phyloP scores from a whole-genome alignment of 2,113 vertebrate species.

The Lophotis ruficrista region DNA sequence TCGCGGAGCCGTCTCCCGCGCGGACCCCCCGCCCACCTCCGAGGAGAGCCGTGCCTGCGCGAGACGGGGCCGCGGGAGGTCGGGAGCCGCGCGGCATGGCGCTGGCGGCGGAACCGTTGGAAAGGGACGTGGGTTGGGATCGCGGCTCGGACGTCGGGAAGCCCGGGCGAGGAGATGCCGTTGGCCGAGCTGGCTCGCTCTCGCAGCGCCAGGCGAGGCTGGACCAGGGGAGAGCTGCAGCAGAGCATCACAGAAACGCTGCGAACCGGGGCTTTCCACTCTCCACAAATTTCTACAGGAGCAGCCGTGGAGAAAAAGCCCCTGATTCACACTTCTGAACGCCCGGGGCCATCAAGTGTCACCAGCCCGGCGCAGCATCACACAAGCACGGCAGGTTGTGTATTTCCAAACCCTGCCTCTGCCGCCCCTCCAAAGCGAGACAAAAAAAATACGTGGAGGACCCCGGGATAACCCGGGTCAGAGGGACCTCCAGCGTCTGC shows the following conservation, averaged over 20 bases:
- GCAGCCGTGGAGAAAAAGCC: background rate
- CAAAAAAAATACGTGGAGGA: background rate
- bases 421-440: background rate
- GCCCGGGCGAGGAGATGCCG: background rate
- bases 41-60: too few species aligned
- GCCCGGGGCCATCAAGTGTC: background rate
- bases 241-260: background rate
- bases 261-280: background rate
- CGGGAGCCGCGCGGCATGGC: background rate
- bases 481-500: background rate
- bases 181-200: constrained; percentile 42
- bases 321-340: background rate
- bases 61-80: background rate
- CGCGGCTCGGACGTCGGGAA: accelerated
- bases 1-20: background rate
- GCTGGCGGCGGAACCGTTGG: background rate
- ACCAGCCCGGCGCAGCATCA: background rate
- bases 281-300: background rate
- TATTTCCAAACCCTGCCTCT: background rate
- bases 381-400: background rate
- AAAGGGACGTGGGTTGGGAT: background rate
- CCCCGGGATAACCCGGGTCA: background rate
- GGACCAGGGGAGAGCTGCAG: constrained; percentile 21
- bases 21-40: too few species aligned
- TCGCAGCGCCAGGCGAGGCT: constrained; percentile 53